phyloP scores from a whole-genome alignment of 2,113 vertebrate genomes.

The Barbus barbus region DNA sequence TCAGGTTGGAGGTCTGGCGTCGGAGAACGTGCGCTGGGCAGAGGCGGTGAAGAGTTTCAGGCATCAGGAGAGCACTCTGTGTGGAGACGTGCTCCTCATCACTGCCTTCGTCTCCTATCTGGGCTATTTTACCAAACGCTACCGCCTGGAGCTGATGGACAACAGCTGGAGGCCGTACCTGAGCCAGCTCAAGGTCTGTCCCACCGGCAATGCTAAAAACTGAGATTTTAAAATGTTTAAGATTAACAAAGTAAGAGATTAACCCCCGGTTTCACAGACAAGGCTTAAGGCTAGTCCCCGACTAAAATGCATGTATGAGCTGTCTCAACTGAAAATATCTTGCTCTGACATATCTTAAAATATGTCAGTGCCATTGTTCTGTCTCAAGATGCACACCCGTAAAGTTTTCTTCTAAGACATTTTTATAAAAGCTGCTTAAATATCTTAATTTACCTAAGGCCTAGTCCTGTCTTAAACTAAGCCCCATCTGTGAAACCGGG shows the following conservation, averaged over 20 bases:
- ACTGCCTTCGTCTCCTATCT: slow-evolving; percentile 93
- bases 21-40: slow-evolving; percentile 92
- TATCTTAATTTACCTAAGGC: no score
- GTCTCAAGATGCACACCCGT: no score
- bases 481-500: no score
- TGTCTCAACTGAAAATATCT: no score
- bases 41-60: slow-evolving; percentile 83
- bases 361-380: no score
- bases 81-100: slow-evolving; percentile 88
- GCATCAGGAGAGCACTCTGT: slow-evolving; percentile 84
- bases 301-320: no score
- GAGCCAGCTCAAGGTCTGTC: slow-evolving; percentile 79
- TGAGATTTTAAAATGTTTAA: neutral
- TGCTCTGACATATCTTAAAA: no score
- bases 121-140: slow-evolving; percentile 91
- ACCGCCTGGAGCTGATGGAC: slow-evolving; percentile 87
- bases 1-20: slow-evolving; percentile 88
- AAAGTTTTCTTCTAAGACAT: no score
- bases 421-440: no score
- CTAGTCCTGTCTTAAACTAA: no score
- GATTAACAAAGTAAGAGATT: neutral
- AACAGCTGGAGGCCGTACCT: slow-evolving; percentile 86
- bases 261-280: no score
- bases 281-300: no score
- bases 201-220: neutral